These are phyloP conservation scores for Hyles lineata DNA, from an alignment of 2,888 invertebrate genomes.

Conservation along the genomic window DNA sequence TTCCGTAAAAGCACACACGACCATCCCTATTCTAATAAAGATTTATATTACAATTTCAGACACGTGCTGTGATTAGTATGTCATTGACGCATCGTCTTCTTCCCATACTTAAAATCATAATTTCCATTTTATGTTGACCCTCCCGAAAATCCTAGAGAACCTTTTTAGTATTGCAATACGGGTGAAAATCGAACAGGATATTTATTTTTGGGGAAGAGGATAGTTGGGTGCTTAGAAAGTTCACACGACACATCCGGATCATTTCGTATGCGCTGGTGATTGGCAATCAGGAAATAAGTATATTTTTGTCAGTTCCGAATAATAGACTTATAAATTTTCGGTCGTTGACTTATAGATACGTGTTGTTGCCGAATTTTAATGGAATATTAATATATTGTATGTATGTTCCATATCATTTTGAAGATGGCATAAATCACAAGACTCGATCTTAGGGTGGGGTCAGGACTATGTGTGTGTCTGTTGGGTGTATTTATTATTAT, in stretches of 20 bases:
- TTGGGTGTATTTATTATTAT: too few relatives aligned
- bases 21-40: slow-evolving; percentile 19
- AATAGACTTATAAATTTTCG: slow-evolving; percentile 16
- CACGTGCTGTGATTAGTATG: slow-evolving; percentile 51
- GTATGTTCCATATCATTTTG: too few relatives aligned
- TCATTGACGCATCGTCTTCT: slow-evolving; percentile 48
- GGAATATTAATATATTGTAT: neutral
- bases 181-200: neutral
- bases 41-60: slow-evolving; percentile 42
- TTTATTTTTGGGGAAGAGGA: neutral
- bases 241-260: slow-evolving; percentile 48
- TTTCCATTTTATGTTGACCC: slow-evolving; percentile 26
- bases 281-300: slow-evolving; percentile 51
- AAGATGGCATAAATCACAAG: too few relatives aligned
- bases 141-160: neutral
- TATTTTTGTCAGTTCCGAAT: slow-evolving; percentile 42
- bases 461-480: too few relatives aligned
- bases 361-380: slow-evolving; percentile 2
- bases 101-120: slow-evolving; percentile 52
- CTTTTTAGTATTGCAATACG: neutral
- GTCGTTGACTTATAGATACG: slow-evolving; percentile 4
- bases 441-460: too few relatives aligned
- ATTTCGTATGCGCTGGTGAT: slow-evolving; percentile 51
- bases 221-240: slow-evolving; percentile 30
- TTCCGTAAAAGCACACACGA: neutral